phyloP scores from a whole-genome alignment of 2,888 invertebrate species.

The Coenonympha arcania region DNA sequence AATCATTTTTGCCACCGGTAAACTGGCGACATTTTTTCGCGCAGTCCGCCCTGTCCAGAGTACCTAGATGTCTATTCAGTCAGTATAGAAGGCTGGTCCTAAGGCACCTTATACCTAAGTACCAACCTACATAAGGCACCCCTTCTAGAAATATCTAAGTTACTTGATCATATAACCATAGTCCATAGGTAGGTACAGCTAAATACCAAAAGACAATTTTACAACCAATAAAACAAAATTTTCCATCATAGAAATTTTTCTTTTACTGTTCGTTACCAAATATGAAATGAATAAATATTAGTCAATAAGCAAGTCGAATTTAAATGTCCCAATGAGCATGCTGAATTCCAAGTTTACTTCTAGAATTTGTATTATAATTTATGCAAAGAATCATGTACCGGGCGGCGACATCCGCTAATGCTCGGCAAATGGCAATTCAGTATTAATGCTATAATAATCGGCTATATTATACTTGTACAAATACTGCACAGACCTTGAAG shows the following conservation, averaged over 20 bases:
- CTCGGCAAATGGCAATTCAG: slow-evolving; percentile 49
- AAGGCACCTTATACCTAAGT: too few species aligned
- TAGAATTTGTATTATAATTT: slow-evolving; percentile 44
- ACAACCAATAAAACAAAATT: slow-evolving; percentile 8
- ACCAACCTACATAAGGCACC: too few species aligned
- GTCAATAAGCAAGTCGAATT: slow-evolving; percentile 23
- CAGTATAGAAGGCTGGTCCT: too few species aligned
- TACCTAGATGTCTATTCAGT: too few species aligned
- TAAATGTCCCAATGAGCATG: slow-evolving; percentile 20
- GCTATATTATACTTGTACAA: slow-evolving; percentile 42
- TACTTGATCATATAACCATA: not conserved
- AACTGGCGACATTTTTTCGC: too few species aligned
- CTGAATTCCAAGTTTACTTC: slow-evolving; percentile 16
- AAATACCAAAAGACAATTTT: not conserved
- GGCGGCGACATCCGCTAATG: slow-evolving; percentile 56
- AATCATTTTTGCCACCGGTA: too few species aligned
- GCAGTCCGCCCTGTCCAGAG: too few species aligned
- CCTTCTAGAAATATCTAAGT: too few species aligned
- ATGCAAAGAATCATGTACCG: slow-evolving; percentile 67
- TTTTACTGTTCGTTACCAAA: slow-evolving; percentile 10
- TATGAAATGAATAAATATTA: slow-evolving; percentile 19
- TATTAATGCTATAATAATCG: slow-evolving; percentile 53
- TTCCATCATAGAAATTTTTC: slow-evolving; percentile 3
- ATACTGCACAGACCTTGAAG: slow-evolving; percentile 34
- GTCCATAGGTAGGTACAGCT: not conserved